phyloP scores from a whole-genome alignment of 2,888 invertebrate genomes.

The Parnassius mnemosyne region DNA sequence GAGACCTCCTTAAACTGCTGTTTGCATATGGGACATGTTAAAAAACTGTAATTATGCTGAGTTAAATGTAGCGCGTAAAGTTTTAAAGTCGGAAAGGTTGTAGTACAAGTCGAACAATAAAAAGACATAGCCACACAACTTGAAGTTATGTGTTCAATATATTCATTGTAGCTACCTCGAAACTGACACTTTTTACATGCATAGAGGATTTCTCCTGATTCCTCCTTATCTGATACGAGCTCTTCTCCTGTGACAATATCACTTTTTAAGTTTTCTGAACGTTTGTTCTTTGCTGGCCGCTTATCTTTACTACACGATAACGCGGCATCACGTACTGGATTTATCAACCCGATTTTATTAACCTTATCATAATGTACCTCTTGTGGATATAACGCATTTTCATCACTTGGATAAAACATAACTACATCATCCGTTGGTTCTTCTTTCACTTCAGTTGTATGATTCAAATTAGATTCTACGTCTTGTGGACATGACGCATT shows the following conservation, averaged over 20 bases:
- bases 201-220: no score
- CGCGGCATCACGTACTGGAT: no score
- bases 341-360: no score
- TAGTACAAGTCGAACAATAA: background rate
- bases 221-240: no score
- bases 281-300: no score
- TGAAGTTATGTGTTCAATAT: background rate
- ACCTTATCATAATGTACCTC: no score
- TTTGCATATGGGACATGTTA: background rate
- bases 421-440: no score
- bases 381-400: no score
- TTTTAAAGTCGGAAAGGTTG: background rate
- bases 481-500: background rate
- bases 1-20: background rate
- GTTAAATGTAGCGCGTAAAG: background rate
- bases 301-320: no score
- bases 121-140: background rate
- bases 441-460: background rate
- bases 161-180: background rate
- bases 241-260: no score
- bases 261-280: no score
- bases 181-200: background rate
- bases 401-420: no score
- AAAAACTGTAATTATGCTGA: background rate
- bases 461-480: background rate